Evolutionary conservation across 2,113 vertebrate species (phyloP).

Genomic region (Oreamnos americanus): DNA sequence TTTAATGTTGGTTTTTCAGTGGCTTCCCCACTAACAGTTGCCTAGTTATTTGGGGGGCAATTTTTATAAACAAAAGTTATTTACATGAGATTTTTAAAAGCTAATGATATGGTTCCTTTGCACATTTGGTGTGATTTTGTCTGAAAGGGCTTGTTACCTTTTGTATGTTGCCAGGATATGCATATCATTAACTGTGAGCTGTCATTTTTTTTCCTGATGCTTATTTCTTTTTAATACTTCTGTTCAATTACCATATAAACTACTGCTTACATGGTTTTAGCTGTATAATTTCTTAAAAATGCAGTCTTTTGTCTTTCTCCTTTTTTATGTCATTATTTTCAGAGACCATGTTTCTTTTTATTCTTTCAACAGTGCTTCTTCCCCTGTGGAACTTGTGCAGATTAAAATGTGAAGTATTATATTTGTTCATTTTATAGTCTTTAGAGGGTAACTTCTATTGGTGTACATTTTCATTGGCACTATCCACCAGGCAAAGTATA

Average conservation of each 20-base stretch:
- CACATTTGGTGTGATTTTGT: background rate
- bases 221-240: background rate
- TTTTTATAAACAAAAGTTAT: constrained; percentile 9
- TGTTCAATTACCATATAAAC: background rate
- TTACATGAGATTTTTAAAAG: background rate
- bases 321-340: background rate
- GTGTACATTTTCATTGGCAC: constrained; percentile 43
- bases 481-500: constrained; percentile 72
- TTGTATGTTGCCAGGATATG: background rate
- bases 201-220: background rate
- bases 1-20: background rate
- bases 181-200: background rate
- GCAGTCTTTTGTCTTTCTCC: background rate
- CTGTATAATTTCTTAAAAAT: background rate
- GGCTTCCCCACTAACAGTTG: background rate
- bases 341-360: background rate
- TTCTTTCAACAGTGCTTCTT: background rate
- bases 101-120: background rate
- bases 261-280: background rate
- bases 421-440: constrained; percentile 17
- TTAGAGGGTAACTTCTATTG: constrained; percentile 21
- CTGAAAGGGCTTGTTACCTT: background rate
- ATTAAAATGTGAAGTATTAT: background rate
- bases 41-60: background rate
- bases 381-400: background rate